Evolutionary conservation across 2,113 vertebrate species (phyloP).

Genomic region (Cathartes aura): DNA sequence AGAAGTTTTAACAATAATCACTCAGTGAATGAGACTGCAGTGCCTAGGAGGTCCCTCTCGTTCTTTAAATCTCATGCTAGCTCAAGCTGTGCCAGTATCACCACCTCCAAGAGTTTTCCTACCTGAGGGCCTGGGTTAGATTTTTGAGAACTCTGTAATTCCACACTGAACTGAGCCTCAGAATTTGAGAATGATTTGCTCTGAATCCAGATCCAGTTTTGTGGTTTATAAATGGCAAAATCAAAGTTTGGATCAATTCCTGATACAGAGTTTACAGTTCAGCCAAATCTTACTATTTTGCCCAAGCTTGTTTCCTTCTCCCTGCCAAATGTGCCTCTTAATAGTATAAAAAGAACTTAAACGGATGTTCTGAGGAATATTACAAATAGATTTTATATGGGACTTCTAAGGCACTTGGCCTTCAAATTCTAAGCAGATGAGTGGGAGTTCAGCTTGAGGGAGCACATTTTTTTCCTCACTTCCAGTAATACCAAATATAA

Average conservation of each 20-base stretch:
- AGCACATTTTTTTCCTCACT: background rate
- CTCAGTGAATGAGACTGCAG: background rate
- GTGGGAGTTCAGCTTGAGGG: background rate
- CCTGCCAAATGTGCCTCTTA: background rate
- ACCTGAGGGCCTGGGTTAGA: accelerated
- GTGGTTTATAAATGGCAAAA: background rate
- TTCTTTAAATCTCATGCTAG: background rate
- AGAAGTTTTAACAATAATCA: background rate
- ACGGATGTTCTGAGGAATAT: background rate
- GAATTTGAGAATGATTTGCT: background rate
- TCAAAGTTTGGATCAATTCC: background rate
- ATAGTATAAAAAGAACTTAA: background rate
- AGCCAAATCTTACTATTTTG: background rate
- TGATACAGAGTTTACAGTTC: background rate
- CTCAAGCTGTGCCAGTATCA: background rate
- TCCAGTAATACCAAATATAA: background rate
- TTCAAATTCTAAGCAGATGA: background rate
- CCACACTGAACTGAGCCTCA: background rate
- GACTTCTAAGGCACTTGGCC: background rate
- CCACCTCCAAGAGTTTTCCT: background rate
- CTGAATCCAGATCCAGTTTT: background rate
- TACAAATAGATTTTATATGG: background rate
- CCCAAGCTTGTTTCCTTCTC: background rate
- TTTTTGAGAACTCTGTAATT: background rate
- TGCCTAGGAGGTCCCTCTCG: background rate